Percentiles rank a stretch among this genome's conserved stretches.
phyloP scores from a whole-genome alignment of 1,140 invertebrate species.

The Oppia nitens region DNA sequence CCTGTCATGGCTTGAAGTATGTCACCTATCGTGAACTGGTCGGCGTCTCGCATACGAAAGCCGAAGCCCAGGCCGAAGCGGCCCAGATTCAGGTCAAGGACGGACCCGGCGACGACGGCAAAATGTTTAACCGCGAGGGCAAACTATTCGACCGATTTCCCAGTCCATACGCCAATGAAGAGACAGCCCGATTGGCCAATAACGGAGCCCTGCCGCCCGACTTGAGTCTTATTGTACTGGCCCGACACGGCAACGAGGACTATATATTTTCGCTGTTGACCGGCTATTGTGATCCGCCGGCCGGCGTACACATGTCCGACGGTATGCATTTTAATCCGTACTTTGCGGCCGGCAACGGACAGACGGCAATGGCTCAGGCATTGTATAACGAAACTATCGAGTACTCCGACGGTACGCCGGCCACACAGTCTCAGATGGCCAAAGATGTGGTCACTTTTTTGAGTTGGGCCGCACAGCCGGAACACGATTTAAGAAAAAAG shows the following conservation, averaged over 20 bases:
- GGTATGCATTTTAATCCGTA: slow-evolving; percentile 97
- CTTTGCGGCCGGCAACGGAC: slow-evolving; percentile 87
- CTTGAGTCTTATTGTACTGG: slow-evolving; percentile 71
- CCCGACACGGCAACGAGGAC: slow-evolving; percentile 74
- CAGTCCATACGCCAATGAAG: slow-evolving; percentile 80
- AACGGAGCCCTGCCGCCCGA: slow-evolving; percentile 91
- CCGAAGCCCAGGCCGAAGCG: slow-evolving; percentile 23
- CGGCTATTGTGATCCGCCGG: slow-evolving; percentile 87
- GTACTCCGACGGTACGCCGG: slow-evolving; percentile 55
- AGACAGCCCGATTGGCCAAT: slow-evolving; percentile 87
- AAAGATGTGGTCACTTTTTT: slow-evolving; percentile 93
- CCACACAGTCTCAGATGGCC: slow-evolving; percentile 81
- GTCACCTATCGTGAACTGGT: slow-evolving; percentile 74
- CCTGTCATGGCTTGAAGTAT: slow-evolving; percentile 89
- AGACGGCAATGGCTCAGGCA: slow-evolving; percentile 91
- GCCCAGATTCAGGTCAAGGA: slow-evolving; percentile 56
- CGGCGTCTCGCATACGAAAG: slow-evolving; percentile 54
- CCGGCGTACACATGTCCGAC: slow-evolving; percentile 64
- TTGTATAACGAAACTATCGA: slow-evolving; percentile 52
- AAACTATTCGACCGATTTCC: slow-evolving; percentile 87
- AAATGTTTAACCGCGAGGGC: slow-evolving; percentile 81
- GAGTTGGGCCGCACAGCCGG: slow-evolving; percentile 77
- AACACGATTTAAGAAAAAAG: slow-evolving; percentile 71
- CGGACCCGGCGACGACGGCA: slow-evolving; percentile 80
- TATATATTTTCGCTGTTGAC: slow-evolving; percentile 92